Percentiles rank a stretch among this genome's conserved stretches.
Evolutionary conservation across 2,113 vertebrate genomes (phyloP).

Genomic region (Gadus macrocephalus): DNA sequence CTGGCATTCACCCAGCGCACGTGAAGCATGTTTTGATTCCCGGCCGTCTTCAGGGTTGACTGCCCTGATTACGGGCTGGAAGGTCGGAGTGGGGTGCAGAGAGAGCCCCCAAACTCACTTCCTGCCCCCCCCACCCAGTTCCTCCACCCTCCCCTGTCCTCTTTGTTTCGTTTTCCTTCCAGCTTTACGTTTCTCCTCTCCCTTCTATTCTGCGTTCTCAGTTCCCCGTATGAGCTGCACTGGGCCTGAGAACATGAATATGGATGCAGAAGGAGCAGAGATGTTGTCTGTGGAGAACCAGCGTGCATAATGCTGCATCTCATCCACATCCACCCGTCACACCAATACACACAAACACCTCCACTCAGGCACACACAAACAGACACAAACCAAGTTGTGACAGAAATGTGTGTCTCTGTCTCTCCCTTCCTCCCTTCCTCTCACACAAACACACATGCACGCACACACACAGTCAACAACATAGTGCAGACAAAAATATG

Average conservation of each 20-base stretch:
- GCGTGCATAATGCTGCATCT: constrained; percentile 77
- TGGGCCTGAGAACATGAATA: constrained; percentile 71
- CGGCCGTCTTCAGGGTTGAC: constrained; percentile 37
- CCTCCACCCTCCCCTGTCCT: neutral
- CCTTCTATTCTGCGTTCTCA: constrained; percentile 7
- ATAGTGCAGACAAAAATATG: constrained; percentile 31
- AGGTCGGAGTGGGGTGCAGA: constrained; percentile 44
- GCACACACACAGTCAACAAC: constrained; percentile 29
- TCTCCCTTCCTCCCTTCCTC: neutral
- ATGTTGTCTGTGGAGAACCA: constrained; percentile 72
- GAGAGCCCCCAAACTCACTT: constrained; percentile 28
- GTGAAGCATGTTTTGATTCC: constrained; percentile 47
- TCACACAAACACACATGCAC: constrained; percentile 27
- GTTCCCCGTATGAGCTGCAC: constrained; percentile 35
- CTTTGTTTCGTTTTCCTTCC: neutral
- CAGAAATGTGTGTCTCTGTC: constrained; percentile 48
- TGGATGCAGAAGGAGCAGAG: constrained; percentile 64
- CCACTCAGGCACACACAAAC: constrained; percentile 22
- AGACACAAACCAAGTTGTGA: constrained; percentile 43
- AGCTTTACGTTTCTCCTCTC: too few species aligned
- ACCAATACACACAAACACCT: constrained; percentile 31
- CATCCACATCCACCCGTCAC: constrained; percentile 69
- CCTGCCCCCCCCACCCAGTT: neutral
- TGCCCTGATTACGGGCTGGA: constrained; percentile 45
- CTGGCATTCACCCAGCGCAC: constrained; percentile 39